Percentiles rank a stretch among this genome's conserved stretches.
Conservation (phyloP, 2,797 vertebrate species). For the Sebastes umbrosus region DNA sequence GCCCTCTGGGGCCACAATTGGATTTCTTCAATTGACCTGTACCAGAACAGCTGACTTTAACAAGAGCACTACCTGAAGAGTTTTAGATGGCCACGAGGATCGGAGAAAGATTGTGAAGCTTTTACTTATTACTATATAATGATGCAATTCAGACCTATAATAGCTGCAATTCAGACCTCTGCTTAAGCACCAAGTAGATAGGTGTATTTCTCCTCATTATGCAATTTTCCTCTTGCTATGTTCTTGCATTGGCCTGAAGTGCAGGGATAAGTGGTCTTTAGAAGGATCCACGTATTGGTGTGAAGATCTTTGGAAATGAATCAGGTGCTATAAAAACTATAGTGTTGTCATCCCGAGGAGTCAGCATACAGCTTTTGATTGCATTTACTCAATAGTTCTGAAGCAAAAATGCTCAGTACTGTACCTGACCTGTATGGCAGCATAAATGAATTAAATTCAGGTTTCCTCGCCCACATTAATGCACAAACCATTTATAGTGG, state of each 20-base stretch:
- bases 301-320: conserved; percentile 8
- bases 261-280: neutral
- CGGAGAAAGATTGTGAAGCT: conserved; percentile 23
- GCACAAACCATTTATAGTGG: neutral
- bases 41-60: conserved; percentile 51
- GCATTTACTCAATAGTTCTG: neutral
- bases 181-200: conserved; percentile 30
- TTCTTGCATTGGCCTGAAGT: conserved; percentile 12
- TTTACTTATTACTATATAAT: conserved; percentile 45
- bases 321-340: conserved; percentile 5
- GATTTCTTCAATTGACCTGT: conserved; percentile 67
- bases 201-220: conserved; percentile 41
- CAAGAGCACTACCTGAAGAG: conserved; percentile 35
- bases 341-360: neutral
- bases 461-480: neutral
- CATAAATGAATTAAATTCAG: neutral
- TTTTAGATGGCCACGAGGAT: conserved; percentile 42
- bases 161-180: conserved; percentile 36
- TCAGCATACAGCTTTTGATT: neutral
- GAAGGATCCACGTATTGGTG: neutral
- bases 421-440: neutral
- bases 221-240: conserved; percentile 2
- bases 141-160: conserved; percentile 51
- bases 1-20: conserved; percentile 61
- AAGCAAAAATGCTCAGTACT: neutral